Evolutionary conservation across 2,888 invertebrate genomes (phyloP).

Genomic region (Crossocerus cetratus): DNA sequence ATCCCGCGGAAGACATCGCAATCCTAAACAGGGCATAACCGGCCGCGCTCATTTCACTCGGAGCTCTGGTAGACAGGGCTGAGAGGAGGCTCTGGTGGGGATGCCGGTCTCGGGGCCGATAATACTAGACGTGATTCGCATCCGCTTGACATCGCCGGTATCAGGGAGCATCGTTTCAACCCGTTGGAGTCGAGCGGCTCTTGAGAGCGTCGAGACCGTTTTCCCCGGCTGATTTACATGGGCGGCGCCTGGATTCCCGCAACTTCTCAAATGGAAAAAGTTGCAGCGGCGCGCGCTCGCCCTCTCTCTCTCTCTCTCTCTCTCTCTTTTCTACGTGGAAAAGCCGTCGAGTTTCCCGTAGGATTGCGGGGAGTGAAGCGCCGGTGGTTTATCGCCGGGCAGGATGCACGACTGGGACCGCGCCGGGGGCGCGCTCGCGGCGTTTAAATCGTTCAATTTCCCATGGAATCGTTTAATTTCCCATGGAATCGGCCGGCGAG

Average conservation of each 20-base stretch:
- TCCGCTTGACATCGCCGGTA: background rate
- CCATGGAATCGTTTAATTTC: too few species aligned
- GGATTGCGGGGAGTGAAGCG: too few species aligned
- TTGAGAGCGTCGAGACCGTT: background rate
- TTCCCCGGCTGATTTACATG: background rate
- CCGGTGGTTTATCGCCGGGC: too few species aligned
- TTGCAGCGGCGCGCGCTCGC: background rate
- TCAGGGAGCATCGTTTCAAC: background rate
- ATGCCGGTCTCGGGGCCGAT: background rate
- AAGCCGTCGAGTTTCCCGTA: too few species aligned
- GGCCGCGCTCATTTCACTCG: background rate
- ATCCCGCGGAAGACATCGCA: slow-evolving; percentile 12
- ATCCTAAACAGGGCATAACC: slow-evolving; percentile 6
- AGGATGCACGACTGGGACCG: too few species aligned
- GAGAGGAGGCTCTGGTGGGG: background rate
- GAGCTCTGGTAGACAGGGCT: too few species aligned
- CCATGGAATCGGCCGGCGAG: too few species aligned
- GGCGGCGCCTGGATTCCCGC: background rate
- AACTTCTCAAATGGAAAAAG: slow-evolving; percentile 2
- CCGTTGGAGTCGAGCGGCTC: background rate
- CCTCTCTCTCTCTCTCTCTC: too few species aligned
- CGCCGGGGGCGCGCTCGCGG: too few species aligned
- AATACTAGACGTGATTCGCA: slow-evolving; percentile 4
- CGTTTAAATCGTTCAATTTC: too few species aligned
- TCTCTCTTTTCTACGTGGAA: too few species aligned